Conservation (phyloP, 2,888 invertebrate species). For the Ethmia dodecea region DNA sequence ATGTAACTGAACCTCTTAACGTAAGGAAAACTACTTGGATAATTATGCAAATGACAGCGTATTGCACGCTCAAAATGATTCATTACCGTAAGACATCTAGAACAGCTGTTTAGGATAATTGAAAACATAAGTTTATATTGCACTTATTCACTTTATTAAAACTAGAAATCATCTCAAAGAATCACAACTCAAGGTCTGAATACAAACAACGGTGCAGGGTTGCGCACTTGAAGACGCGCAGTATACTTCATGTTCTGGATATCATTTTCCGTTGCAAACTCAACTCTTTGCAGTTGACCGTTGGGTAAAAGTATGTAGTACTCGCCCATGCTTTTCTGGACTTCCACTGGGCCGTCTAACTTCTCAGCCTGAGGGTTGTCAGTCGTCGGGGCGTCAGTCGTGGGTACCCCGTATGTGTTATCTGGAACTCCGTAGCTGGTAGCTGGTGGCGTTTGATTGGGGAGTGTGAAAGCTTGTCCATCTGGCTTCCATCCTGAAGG, state of each 20-base stretch:
- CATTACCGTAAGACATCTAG: background rate
- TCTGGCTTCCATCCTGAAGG: slow-evolving; percentile 65
- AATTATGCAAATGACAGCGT: too few species aligned
- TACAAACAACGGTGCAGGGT: slow-evolving; percentile 49
- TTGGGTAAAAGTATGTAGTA: slow-evolving; percentile 81
- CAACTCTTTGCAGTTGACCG: slow-evolving; percentile 79
- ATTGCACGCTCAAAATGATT: too few species aligned
- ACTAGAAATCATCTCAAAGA: background rate
- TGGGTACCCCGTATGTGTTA: slow-evolving; percentile 46
- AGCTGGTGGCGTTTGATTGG: slow-evolving; percentile 42
- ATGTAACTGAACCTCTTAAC: too few species aligned
- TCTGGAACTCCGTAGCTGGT: slow-evolving; percentile 51
- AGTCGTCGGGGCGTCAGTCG: slow-evolving; percentile 45
- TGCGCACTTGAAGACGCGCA: slow-evolving; percentile 74
- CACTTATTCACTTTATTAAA: slow-evolving; percentile 7
- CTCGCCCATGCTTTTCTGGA: slow-evolving; percentile 72
- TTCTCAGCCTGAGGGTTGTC: slow-evolving; percentile 55
- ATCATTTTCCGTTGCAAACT: slow-evolving; percentile 71
- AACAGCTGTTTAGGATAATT: too few species aligned
- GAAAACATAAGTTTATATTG: slow-evolving; percentile 1
- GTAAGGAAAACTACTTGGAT: too few species aligned
- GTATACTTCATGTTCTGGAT: slow-evolving; percentile 78
- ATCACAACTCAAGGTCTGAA: slow-evolving; percentile 39
- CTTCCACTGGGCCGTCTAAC: slow-evolving; percentile 55
- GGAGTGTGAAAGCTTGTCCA: slow-evolving; percentile 54